Conservation (phyloP, 2,888 invertebrate species). For the Nephrotoma flavescens region DNA sequence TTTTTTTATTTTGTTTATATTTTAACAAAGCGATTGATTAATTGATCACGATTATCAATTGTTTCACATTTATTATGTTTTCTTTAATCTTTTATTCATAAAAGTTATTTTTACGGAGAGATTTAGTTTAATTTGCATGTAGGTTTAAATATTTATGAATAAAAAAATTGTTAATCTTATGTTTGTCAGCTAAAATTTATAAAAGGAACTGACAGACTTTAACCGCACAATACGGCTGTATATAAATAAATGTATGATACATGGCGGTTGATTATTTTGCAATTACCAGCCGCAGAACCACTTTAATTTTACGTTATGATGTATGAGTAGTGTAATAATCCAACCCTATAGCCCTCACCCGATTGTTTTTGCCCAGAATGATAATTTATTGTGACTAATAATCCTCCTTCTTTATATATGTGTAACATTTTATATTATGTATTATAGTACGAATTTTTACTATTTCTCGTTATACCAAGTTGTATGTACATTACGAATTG, state of each 20-base stretch:
- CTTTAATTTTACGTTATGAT: not conserved
- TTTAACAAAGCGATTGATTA: not conserved
- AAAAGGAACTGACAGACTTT: too few relatives aligned
- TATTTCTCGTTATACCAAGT: not conserved
- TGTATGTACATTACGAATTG: not conserved
- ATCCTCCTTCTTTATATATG: not conserved
- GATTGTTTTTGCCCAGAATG: not conserved
- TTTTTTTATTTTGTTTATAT: not conserved
- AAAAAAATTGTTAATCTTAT: not conserved
- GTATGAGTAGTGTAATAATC: not conserved
- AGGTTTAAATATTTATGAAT: not conserved
- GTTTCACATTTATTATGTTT: not conserved
- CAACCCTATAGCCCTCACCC: not conserved
- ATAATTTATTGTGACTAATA: not conserved
- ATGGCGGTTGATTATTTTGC: not conserved
- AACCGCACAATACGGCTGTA: too few relatives aligned
- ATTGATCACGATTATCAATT: not conserved
- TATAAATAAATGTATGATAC: not conserved
- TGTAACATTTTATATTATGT: not conserved
- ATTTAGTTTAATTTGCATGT: not conserved
- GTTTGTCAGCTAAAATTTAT: not conserved
- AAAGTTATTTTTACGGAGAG: not conserved
- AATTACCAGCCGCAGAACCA: not conserved
- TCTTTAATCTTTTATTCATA: not conserved
- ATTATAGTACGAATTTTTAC: not conserved